phyloP scores from a whole-genome alignment of 2,888 invertebrate genomes.

The Spicauda simplicius region DNA sequence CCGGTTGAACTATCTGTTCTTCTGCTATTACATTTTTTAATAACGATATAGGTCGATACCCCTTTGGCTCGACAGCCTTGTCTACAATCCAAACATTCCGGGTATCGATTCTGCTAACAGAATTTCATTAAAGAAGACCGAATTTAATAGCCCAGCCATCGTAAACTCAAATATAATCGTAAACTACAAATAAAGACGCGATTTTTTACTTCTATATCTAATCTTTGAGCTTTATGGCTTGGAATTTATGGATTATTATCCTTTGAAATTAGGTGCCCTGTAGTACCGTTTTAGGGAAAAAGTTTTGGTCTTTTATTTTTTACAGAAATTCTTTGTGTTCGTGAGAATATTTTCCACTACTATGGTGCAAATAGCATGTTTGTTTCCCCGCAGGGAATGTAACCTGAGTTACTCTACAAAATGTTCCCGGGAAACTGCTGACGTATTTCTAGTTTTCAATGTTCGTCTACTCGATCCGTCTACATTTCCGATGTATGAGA shows the following conservation, averaged over 20 bases:
- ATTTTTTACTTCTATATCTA: slow-evolving; percentile 39
- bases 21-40: not conserved
- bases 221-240: slow-evolving; percentile 39
- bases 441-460: too few species aligned
- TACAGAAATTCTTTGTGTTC: too few species aligned
- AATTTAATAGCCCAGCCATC: slow-evolving; percentile 40
- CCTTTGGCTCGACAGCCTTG: not conserved
- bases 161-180: slow-evolving; percentile 42
- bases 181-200: slow-evolving; percentile 40
- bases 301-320: not conserved
- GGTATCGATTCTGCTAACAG: slow-evolving; percentile 15
- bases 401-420: too few species aligned
- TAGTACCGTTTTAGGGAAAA: slow-evolving; percentile 1
- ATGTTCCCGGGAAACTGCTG: too few species aligned
- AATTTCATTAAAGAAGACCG: slow-evolving; percentile 35
- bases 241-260: slow-evolving; percentile 38
- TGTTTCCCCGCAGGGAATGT: too few species aligned
- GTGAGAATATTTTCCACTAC: too few species aligned
- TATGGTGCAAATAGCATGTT: too few species aligned
- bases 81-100: slow-evolving; percentile 3
- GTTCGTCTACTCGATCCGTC: too few species aligned
- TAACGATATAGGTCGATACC: not conserved
- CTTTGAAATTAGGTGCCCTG: slow-evolving; percentile 24
- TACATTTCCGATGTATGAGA: too few species aligned
- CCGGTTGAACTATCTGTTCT: too few species aligned